Evolutionary conservation across 2,113 vertebrate genomes (phyloP), one percentile per base, ranked within the genome.

Genomic region (Eptesicus fuscus): DNA sequence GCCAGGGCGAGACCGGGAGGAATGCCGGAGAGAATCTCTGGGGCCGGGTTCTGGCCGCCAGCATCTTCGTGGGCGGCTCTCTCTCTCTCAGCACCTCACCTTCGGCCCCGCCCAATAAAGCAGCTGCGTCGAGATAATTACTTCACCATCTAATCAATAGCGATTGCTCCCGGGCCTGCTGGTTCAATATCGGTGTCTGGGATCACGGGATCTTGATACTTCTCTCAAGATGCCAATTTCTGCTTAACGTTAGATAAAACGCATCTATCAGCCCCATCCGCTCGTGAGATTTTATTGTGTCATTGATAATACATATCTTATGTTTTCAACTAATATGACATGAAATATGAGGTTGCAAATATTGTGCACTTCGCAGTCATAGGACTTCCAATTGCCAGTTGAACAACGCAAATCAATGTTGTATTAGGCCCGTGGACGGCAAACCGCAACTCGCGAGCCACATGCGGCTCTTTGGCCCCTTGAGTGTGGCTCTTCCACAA

Each of bases 61-160:
- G 47, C 71, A 83, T 96, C 97, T 98, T 95, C 95, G 79, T 25
- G 67, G 97, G 98, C 93, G 96, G 80, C 96, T 23, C 56, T 9
- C 56, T 22, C 53, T 59, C 56, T 59, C 56, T 28, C 56, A 92
- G 88, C 37, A 67, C 96, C 95, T 97, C 95, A 86, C 93, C 80
- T 89, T 88, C 94, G 94, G 96, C 96, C 97, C 97, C 98, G 96
- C 97, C 98, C 97, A 97, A 97, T 98, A 97, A 98, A 98, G 97
- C 28, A 20, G 95, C 96, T 82, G 44, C 12, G 95, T 96, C 97
- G 98, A 98, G 96, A 98, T 98, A 98, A 97, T 97, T 97, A 98
- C 98, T 97, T 93, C 83, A 51, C 96, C 82, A 65, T 94, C 97
- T 98, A 97, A 98, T 98, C 98, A 98, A 98, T 98, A 98, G 96